Base-by-base conservation (phyloP, 2,888 invertebrate genomes). In the Scrobipalpa atriplicella region DNA sequence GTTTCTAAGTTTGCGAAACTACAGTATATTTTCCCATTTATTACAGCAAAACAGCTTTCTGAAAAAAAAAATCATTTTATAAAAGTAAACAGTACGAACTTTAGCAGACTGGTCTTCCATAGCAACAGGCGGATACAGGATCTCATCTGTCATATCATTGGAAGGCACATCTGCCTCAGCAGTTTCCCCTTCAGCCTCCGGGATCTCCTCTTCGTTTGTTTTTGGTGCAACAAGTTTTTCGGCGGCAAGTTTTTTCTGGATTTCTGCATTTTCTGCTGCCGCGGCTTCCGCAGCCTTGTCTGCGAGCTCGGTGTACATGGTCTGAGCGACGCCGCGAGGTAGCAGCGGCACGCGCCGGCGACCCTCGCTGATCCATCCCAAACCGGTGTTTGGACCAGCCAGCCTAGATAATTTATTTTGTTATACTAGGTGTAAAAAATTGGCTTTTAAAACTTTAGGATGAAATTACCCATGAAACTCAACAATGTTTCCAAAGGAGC, bases 321-420 rank as follows among this genome's bases (percentile, higher is more conserved):
- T 97, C 80, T 97, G 97, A 8, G 98, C 96, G 65, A 96, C 94
- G n/a, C 96, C 94, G 68, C 98, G 94, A 7, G 97, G 96, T 89
- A 98, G 92, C 61, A 98, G 90, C 1, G 98, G 98, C 76, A 97
- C 95, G 69, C 95, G 90, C 75, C 98, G 94, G 47, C 98, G 94
- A 13, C 98, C 98, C 88, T 98, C 98, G 74, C 96, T 94, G 71
- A 96, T 95, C 98, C 98, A 98, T 89, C 96, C 96, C 75, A 94
- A 92, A 68, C 93, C 93, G 68, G 95, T 95, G 81, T 95, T 94
- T 64, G 95, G 95, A 60, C 95, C 96, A 76, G 94, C 93, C 78
- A 95, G 90, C 80, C 95, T 95, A 39, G 10, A 47, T 18, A 29
- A 19, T n/a, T 38, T 47, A 16, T 10, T 10, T 16, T 47, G n/a